Base-by-base conservation (phyloP, 2,797 vertebrate species). In the Gastrophryne carolinensis region DNA sequence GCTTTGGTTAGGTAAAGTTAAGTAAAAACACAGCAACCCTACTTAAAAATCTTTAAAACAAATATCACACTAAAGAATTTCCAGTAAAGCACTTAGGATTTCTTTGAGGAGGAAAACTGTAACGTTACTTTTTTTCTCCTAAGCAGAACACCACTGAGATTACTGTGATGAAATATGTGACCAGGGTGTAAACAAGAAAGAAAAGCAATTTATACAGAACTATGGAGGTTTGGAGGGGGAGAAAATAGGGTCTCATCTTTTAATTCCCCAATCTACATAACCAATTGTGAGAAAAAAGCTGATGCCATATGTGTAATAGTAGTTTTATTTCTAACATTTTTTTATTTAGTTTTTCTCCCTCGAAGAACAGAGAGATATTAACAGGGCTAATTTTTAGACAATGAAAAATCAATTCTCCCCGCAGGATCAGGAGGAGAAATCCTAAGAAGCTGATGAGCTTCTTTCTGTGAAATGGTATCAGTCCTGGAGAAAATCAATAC, bases 321-420 rank as follows among this genome's bases (percentile, higher is more conserved):
- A 26, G 26, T 27, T 57, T 64, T 71, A 64, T 71, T 62, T 30
- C 65, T 63, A 35, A 49, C 70, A 24, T 63, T 77, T 57, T 29
- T 56, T 64, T 35, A 12, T 49, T 77, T 65, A 70, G 27, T 27
- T 52, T 61, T 69, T 7, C 70, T 60, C 21, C 10, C 27, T 53
- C 53, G 29, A 4, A 61, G 37, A 41, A 32, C 12, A 12, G n/a
- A 34, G 12, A 41, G 50, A 58, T 54, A 62, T 63, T 49, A 64
- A 62, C 61, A 71, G 50, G 37, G 35, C 67, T 71, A 77, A 65
- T 71, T 71, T 76, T 71, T 57, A 58, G 39, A 65, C 67, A 77
- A 77, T 77, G 58, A 77, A 77, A 73, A 77, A 70, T 77, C 67
- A 71, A 77, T 77, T 76, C 50, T 65, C 67, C 12, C 68, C 64